Base-by-base conservation (phyloP, 2,113 vertebrate genomes). In the Motacilla alba region DNA sequence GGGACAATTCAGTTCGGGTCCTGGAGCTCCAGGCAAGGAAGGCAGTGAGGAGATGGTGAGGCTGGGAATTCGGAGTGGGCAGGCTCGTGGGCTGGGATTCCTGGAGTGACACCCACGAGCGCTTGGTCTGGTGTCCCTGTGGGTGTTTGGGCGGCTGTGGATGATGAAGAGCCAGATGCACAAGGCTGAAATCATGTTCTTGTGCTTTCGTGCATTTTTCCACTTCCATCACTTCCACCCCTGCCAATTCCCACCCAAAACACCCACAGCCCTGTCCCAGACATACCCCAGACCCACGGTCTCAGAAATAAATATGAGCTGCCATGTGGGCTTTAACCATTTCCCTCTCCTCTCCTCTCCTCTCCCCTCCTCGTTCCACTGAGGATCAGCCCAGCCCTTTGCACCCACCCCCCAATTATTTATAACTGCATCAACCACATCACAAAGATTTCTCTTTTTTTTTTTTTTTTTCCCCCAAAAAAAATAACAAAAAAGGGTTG, bases 401-500 rank as follows among this genome's bases (percentile, higher is more conserved):
- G 39, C 49, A 11, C 14, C 22, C 37, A 43, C 20, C 21, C 21
- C 19, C 13, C 16, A n/a, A 53, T 80, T 73, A 76, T 68, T 94
- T 92, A 47, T 55, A 90, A 79, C 86, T 37, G 16, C 92, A 90
- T 85, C 91, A 92, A 94, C 78, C 81, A 2, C 93, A 96, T 88
- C 94, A 56, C 44, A 79, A 95, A 87, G 70, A 96, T 96, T 91
- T 94, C 77, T 93, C 90, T 82, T 81, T 83, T 95, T 95, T 35
- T 35, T 88, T 95, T 76, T 53, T 95, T 95, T 35, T 35, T 88
- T 95, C 74, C 52, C 1, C 8, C 33, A 33, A 55, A 20, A 55
- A 33, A 58, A 31, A 11, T 3, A 9, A n/a, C 19, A 93, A 97
- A 91, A 88, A 90, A 79, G 52, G 66, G 83, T 89, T 87, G 90